Percentiles rank a stretch among this genome's conserved stretches.
phyloP scores from a whole-genome alignment of 2,797 vertebrate species.

The Lutra lutra region DNA sequence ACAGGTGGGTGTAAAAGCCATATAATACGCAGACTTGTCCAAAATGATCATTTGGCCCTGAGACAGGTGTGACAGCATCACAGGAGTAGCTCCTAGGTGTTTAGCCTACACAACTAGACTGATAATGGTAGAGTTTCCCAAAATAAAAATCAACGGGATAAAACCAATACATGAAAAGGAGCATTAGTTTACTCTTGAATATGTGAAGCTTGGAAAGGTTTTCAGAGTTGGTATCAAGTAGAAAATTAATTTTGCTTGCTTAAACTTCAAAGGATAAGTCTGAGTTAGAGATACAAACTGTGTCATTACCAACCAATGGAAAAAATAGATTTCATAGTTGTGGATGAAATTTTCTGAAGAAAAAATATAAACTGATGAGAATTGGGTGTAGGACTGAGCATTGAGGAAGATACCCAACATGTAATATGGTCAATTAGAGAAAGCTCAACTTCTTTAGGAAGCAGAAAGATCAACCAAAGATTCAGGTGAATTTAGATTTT shows the following conservation, averaged over 20 bases:
- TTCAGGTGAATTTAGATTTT: neutral
- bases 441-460: neutral
- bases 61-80: neutral
- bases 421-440: neutral
- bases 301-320: neutral
- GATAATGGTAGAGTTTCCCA: neutral
- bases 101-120: neutral
- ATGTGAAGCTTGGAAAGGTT: neutral
- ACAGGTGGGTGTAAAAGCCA: neutral
- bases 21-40: neutral
- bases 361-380: neutral
- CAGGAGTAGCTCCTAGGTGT: neutral
- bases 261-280: constrained; percentile 18
- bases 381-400: neutral
- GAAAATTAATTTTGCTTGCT: neutral
- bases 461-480: neutral
- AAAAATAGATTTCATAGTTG: neutral
- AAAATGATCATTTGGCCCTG: neutral
- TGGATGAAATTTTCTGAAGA: neutral
- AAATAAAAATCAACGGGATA: neutral
- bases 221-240: neutral
- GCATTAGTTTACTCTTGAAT: neutral
- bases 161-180: neutral
- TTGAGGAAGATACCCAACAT: neutral
- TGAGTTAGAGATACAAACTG: neutral